Conservation (phyloP, 2,888 invertebrate genomes). For the Campoplex capitator region DNA sequence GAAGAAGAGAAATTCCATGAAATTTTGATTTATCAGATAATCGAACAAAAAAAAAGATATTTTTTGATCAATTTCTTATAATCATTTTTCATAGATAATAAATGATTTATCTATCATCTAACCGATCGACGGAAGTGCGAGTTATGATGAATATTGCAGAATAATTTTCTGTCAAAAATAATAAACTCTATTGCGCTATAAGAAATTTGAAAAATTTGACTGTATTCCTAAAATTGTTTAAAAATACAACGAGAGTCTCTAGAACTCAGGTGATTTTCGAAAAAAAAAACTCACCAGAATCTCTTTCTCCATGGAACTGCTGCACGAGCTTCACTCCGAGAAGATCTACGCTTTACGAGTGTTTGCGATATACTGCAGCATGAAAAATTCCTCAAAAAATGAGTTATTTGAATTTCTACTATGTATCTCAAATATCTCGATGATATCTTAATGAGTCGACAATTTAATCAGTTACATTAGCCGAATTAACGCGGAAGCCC, state of each 20-base stretch:
- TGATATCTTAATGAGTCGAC: conserved; percentile 1
- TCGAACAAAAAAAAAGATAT: too few species aligned
- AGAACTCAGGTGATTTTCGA: background rate
- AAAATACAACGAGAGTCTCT: too few species aligned
- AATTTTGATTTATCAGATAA: background rate
- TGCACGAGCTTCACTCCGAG: conserved; percentile 2
- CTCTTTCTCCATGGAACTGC: conserved; percentile 39
- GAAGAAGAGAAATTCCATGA: background rate
- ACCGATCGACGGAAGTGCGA: too few species aligned
- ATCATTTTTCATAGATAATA: too few species aligned
- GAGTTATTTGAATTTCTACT: conserved; percentile 19
- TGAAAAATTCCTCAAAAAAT: conserved; percentile 27
- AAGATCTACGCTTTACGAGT: conserved; percentile 23
- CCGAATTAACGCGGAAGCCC: conserved; percentile 33
- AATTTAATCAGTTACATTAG: conserved; percentile 9
- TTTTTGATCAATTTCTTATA: too few species aligned
- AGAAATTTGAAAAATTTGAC: background rate
- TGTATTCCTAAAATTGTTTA: background rate
- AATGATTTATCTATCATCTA: too few species aligned
- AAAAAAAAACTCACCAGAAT: conserved; percentile 27
- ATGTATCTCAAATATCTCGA: background rate
- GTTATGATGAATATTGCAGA: too few species aligned
- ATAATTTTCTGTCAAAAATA: background rate
- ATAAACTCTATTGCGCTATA: background rate
- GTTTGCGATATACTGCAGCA: conserved; percentile 36